phyloP scores from a whole-genome alignment of 1,140 invertebrate species.

The Delia radicum region DNA sequence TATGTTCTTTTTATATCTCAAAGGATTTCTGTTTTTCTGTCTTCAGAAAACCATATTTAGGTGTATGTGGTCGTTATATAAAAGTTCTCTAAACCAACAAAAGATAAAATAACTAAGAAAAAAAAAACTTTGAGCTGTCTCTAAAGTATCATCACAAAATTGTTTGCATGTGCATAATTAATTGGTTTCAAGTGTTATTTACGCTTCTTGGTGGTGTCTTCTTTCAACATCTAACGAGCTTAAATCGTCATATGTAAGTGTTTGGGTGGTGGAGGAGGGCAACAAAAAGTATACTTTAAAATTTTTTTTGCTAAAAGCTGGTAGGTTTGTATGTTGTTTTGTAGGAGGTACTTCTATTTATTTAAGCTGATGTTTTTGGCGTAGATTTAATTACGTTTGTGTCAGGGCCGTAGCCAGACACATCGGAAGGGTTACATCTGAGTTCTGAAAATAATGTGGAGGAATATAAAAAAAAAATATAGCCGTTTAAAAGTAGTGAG shows the following conservation, averaged over 20 bases:
- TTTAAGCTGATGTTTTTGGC: too few species aligned
- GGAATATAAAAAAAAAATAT: too few species aligned
- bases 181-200: slow-evolving; percentile 12
- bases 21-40: background rate
- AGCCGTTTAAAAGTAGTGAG: too few species aligned
- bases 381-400: too few species aligned
- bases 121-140: background rate
- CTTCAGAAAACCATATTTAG: background rate
- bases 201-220: background rate
- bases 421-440: too few species aligned
- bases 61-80: background rate
- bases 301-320: background rate
- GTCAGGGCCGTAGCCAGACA: too few species aligned
- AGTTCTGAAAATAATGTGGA: too few species aligned
- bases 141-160: background rate
- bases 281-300: background rate
- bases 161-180: slow-evolving; percentile 5
- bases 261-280: background rate
- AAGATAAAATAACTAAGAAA: background rate
- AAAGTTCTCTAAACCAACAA: background rate
- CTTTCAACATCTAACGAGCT: too few species aligned
- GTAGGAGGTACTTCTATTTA: too few species aligned
- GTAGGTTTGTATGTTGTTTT: background rate
- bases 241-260: too few species aligned
- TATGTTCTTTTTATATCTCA: background rate